These are phyloP conservation scores for Agonopterix heracliana DNA, from an alignment of 2,888 invertebrate genomes.

Conservation along the genomic window DNA sequence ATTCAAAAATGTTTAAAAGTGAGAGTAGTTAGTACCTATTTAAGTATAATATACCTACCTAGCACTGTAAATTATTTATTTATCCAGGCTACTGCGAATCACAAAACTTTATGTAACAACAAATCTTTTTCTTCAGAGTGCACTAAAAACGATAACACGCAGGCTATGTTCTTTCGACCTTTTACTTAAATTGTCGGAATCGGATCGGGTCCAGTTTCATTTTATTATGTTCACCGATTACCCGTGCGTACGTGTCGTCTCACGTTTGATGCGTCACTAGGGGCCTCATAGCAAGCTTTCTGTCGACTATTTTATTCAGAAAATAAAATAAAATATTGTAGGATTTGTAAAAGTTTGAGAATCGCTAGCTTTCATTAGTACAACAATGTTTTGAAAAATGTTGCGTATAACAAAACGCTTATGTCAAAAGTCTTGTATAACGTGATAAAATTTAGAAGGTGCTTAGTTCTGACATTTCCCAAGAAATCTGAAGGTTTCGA, in stretches of 20 bases:
- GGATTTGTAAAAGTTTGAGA: background rate
- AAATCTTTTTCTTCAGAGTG: background rate
- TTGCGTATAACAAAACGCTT: slow-evolving; percentile 7
- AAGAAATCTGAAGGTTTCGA: too few species aligned
- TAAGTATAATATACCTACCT: too few species aligned
- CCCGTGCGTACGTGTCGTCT: slow-evolving; percentile 34
- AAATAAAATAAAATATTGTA: background rate
- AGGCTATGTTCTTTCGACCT: slow-evolving; percentile 30
- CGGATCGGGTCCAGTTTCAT: slow-evolving; percentile 33
- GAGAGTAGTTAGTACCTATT: too few species aligned
- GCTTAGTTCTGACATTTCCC: too few species aligned
- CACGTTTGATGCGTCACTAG: slow-evolving; percentile 32
- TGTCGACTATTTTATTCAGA: background rate
- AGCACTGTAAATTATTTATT: too few species aligned
- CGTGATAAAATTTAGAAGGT: too few species aligned
- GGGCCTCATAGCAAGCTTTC: slow-evolving; percentile 15
- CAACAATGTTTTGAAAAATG: background rate
- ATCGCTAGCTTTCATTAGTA: background rate
- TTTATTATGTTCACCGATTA: slow-evolving; percentile 35
- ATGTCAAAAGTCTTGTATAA: background rate
- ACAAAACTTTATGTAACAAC: too few species aligned
- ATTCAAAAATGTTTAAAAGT: too few species aligned
- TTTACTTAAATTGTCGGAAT: slow-evolving; percentile 35
- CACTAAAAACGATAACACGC: slow-evolving; percentile 31
- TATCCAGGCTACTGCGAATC: too few species aligned